A percentile compares a stretch with the other conserved stretches of the same genome.
phyloP scores from a whole-genome alignment of 2,888 invertebrate genomes.

The Bimastos eiseni region DNA sequence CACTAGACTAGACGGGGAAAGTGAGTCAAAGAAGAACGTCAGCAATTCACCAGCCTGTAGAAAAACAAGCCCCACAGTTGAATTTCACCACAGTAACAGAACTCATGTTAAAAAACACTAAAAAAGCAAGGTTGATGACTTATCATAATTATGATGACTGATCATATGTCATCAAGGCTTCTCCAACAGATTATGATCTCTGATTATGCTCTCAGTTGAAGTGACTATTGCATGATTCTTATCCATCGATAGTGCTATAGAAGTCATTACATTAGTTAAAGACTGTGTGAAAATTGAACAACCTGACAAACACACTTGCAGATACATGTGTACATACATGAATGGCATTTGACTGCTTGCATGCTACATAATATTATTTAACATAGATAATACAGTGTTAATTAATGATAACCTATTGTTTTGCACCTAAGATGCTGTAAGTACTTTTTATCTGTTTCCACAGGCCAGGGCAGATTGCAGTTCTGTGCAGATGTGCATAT shows the following conservation, averaged over 20 bases:
- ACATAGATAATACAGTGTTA: background rate
- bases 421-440: background rate
- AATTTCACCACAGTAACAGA: background rate
- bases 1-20: slow-evolving; percentile 37
- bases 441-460: background rate
- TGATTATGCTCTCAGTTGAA: background rate
- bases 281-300: background rate
- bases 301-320: no score
- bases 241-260: background rate
- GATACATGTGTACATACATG: background rate
- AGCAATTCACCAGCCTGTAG: slow-evolving; percentile 48
- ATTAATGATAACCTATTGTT: background rate
- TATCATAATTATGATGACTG: no score
- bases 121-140: no score
- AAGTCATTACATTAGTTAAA: background rate
- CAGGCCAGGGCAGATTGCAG: no score
- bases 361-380: background rate
- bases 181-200: background rate
- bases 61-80: slow-evolving; percentile 14
- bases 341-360: background rate
- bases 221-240: background rate
- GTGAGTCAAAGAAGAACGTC: slow-evolving; percentile 51
- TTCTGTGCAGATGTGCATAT: background rate
- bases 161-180: background rate
- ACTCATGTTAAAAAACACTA: background rate